Evolutionary conservation across 2,113 vertebrate species (phyloP).

Genomic region (Ancistrus triradiatus): DNA sequence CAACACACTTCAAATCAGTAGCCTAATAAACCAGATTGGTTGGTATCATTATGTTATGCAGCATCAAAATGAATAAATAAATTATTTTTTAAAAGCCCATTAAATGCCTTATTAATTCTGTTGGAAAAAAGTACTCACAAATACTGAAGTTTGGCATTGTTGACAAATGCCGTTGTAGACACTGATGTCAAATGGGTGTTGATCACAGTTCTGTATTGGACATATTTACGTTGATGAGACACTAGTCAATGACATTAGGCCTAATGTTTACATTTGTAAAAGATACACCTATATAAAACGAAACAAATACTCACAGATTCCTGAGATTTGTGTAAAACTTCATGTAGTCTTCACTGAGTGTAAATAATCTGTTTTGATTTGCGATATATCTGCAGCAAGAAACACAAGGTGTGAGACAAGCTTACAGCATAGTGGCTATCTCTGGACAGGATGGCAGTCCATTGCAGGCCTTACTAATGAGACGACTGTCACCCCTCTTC

Average conservation of each 20-base stretch:
- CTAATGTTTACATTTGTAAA: neutral
- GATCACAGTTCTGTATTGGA: constrained; percentile 81
- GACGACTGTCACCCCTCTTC: too few species aligned
- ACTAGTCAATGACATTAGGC: neutral
- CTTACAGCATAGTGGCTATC: too few species aligned
- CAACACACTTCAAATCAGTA: neutral
- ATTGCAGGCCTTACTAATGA: too few species aligned
- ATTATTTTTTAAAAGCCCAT: neutral
- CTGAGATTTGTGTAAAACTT: constrained; percentile 87
- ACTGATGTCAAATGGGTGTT: constrained; percentile 83
- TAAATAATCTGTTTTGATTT: constrained; percentile 82
- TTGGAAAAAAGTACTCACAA: constrained; percentile 67
- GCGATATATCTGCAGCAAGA: constrained; percentile 79
- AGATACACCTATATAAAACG: neutral
- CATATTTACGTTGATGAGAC: neutral
- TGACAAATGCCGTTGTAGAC: constrained; percentile 83
- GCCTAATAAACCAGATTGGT: neutral
- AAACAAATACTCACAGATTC: constrained; percentile 86
- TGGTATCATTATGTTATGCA: neutral
- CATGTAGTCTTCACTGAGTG: constrained; percentile 85
- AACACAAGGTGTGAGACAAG: too few species aligned
- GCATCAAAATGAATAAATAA: neutral
- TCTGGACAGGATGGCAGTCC: neutral
- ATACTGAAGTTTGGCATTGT: constrained; percentile 87
- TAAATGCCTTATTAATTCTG: too few species aligned